A percentile compares a stretch with the other conserved stretches of the same genome.
These are phyloP conservation scores for Adelphocoris suturalis DNA, from an alignment of 2,888 invertebrate genomes.

Conservation along the genomic window DNA sequence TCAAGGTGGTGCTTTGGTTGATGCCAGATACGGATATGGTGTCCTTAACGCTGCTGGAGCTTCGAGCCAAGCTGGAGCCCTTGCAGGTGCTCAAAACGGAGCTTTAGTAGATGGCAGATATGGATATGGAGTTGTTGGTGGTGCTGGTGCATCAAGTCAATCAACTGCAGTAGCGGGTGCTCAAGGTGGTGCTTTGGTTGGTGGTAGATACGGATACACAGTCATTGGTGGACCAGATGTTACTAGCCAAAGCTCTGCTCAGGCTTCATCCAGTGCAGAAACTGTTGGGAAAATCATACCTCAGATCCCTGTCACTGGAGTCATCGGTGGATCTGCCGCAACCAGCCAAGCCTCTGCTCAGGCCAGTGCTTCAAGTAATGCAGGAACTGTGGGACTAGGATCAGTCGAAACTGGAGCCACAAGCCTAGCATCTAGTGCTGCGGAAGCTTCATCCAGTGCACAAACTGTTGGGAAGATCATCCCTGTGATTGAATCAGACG, in stretches of 20 bases:
- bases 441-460: not conserved
- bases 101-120: not conserved
- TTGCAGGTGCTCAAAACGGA: not conserved
- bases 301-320: no score
- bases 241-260: not conserved
- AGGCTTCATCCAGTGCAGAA: not conserved
- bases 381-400: not conserved
- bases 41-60: no score
- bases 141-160: not conserved
- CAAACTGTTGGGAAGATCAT: no score
- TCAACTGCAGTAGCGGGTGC: not conserved
- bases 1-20: not conserved
- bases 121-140: not conserved
- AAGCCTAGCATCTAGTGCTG: not conserved
- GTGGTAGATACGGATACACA: not conserved
- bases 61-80: not conserved
- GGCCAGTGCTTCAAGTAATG: not conserved
- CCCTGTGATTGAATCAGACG: not conserved
- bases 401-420: not conserved
- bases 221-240: not conserved
- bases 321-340: not conserved
- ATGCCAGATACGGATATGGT: not conserved
- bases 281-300: no score
- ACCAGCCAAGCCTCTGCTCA: not conserved
- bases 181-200: not conserved